Evolutionary conservation across 1,140 invertebrate genomes (phyloP).

Genomic region (Danaus plexippus): DNA sequence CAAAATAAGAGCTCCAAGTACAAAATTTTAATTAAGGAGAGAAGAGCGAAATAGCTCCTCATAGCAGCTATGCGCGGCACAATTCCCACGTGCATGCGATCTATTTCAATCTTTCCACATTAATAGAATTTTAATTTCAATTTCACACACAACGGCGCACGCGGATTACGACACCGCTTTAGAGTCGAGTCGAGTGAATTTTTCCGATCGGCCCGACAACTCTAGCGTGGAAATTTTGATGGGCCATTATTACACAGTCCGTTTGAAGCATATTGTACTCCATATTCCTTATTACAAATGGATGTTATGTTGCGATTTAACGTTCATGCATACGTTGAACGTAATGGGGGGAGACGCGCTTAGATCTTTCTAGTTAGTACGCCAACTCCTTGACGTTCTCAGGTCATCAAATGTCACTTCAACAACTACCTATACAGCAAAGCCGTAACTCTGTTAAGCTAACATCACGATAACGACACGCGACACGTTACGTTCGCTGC

Average conservation of each 20-base stretch:
- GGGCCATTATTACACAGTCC: constrained; percentile 60
- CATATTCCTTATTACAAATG: constrained; percentile 21
- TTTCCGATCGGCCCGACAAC: constrained; percentile 52
- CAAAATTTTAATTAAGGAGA: not conserved
- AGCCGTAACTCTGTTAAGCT: constrained; percentile 31
- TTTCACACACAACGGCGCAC: constrained; percentile 52
- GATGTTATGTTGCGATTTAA: constrained; percentile 8
- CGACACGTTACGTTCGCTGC: constrained; percentile 39
- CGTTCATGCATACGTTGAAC: constrained; percentile 6
- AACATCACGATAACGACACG: constrained; percentile 41
- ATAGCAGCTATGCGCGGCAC: constrained; percentile 16
- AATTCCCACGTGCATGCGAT: constrained; percentile 24
- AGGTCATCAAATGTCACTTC: constrained; percentile 44
- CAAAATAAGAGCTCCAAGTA: not conserved
- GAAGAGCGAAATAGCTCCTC: constrained; percentile 13
- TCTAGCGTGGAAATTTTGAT: constrained; percentile 61
- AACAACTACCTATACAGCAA: constrained; percentile 29
- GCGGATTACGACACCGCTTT: constrained; percentile 48
- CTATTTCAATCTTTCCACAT: constrained; percentile 46
- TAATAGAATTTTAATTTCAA: constrained; percentile 65
- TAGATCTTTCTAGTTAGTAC: constrained; percentile 24
- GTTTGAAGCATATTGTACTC: constrained; percentile 58
- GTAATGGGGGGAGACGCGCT: constrained; percentile 7
- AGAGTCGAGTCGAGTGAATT: constrained; percentile 42
- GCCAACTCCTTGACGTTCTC: constrained; percentile 30